Base-by-base conservation (phyloP, 2,113 vertebrate genomes). In the Pygoscelis antarcticus region DNA sequence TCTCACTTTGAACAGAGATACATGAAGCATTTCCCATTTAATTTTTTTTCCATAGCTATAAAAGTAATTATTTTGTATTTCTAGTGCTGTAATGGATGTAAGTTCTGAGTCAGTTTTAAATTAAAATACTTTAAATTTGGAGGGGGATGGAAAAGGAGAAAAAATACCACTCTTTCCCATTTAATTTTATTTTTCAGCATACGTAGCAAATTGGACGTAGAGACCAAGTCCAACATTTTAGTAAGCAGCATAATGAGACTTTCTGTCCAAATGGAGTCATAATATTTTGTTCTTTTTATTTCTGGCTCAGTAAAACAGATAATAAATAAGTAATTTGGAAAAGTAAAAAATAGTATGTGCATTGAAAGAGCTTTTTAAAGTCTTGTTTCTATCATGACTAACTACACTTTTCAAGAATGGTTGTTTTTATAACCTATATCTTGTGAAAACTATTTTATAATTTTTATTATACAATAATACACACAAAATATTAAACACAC, bases 201-300 rank as follows among this genome's bases (percentile, higher is more conserved):
- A 92, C 83, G 38, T 70, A 69, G 40, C 27, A 91, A 91, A 91
- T 26, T 49, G 21, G 32, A 13, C 16, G 15, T 90, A 44, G n/a
- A 90, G n/a, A 60, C 46, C 46, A 91, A 90, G 21, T 79, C 49
- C 85, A 93, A 40, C 7, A 25, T 87, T 96, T 91, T 51, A 90
- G 34, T 27, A 75, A 87, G 54, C 16, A 95, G 19, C 18, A 61
- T 87, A 93, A 81, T 93, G 55, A 87, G 75, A 95, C 8, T 84
- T 93, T 84, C 58, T 75, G n/a, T 84, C 89, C 74, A 95, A 97
- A 87, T 81, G 17, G 9, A 90, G 42, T 83, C 77, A 89, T 66
- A 96, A 84, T 92, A 92, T 90, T 96, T 93, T 87, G 49, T 89
- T 91, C 12, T 65, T 90, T 92, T 71, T 70, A 79, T 61, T 93